Conservation (phyloP, 2,797 vertebrate genomes). For the Cuculus canorus region DNA sequence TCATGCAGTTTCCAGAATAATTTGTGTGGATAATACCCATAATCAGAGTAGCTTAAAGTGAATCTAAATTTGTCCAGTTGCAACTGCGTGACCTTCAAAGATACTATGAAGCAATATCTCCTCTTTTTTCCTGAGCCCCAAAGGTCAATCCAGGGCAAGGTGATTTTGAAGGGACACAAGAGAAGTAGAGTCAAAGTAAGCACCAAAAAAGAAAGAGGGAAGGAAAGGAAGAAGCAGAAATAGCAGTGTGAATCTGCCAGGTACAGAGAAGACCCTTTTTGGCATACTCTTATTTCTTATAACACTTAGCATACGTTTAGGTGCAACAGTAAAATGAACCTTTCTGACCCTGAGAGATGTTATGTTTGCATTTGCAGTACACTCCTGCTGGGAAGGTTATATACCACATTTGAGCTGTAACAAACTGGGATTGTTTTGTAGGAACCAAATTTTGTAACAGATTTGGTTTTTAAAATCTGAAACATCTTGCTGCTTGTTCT, state of each 20-base stretch:
- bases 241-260: not conserved
- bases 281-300: not conserved
- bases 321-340: not conserved
- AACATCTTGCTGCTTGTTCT: not conserved
- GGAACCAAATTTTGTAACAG: not conserved
- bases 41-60: not conserved
- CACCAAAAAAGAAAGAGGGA: not conserved
- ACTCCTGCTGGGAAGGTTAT: not conserved
- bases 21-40: not conserved
- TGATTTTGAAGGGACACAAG: conserved; percentile 18
- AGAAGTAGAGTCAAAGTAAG: conserved; percentile 21
- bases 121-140: not conserved
- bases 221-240: conserved; percentile 1
- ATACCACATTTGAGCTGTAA: not conserved
- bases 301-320: not conserved
- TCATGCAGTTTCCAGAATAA: not conserved
- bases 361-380: not conserved
- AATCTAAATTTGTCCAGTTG: not conserved
- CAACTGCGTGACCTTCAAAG: conserved; percentile 3
- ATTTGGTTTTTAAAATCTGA: not conserved
- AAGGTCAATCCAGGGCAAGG: conserved; percentile 11
- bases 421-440: not conserved
- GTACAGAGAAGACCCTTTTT: not conserved
- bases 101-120: not conserved
- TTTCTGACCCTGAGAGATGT: not conserved